Evolutionary conservation across 2,797 vertebrate genomes (phyloP), one percentile per base, ranked within the genome.

Genomic region (Typhlichthys subterraneus): DNA sequence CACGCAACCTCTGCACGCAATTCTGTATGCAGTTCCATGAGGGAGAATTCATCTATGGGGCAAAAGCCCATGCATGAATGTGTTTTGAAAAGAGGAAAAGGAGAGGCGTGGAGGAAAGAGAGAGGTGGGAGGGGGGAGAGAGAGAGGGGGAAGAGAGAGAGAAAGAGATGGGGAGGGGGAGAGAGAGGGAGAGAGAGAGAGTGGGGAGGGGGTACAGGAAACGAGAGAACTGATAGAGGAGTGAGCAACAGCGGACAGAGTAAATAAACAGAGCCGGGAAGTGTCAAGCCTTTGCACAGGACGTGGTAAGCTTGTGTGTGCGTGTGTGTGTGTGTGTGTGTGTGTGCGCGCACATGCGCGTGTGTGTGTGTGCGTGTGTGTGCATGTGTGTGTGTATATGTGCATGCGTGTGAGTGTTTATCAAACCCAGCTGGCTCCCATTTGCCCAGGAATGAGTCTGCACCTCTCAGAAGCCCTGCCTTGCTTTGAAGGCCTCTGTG

Each of bases 341-440:
- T 55, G 52, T 48, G 61, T 50, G 75, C 78, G 77, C 72, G 76
- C 64, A 47, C 48, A 52, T 55, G 61, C 45, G 50, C 19, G 60
- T 53, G 60, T 53, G 60, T 62, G 60, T 62, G 60, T 62, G 60
- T 53, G 59, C 65, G 47, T 77, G 53, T 64, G 49, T 61, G 48
- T 38, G 29, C 52, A n/a, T 51, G 59, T 42, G 59, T 38, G 59
- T 61, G 59, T 33, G 59, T 61, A 47, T n/a, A 47, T 61, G 59
- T 61, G 59, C 38, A 63, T 73, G 65, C 70, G 13, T 77, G 80
- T 80, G 78, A 83, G 84, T 88, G 71, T 88, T 87, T 87, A 85
- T 91, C 87, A 89, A 89, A 82, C 78, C 86, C 89, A 91, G 89
- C 87, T 91, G 89, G 87, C 88, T 90, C 86, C 85, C 85, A 90